phyloP scores from a whole-genome alignment of 2,797 vertebrate genomes.

The Pangasius djambal region DNA sequence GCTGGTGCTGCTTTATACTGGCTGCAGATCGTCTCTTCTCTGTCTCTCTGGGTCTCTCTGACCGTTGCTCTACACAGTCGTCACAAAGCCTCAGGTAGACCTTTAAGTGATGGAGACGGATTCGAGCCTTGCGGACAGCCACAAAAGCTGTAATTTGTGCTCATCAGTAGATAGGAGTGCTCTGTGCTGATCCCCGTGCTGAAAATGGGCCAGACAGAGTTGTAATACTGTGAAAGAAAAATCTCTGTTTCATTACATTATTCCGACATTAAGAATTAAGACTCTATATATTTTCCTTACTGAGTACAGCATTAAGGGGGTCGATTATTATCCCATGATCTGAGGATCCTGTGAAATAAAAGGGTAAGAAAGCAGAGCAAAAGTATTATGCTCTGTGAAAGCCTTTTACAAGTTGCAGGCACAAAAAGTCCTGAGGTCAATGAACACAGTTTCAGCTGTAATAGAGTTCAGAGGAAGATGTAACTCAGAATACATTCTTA shows the following conservation, averaged over 20 bases:
- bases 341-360: neutral
- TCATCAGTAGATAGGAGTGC: neutral
- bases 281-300: neutral
- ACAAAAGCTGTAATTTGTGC: neutral
- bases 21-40: constrained; percentile 9
- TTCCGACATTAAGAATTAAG: constrained; percentile 5
- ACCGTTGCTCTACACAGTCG: constrained; percentile 11
- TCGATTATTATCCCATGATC: neutral
- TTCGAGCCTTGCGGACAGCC: neutral
- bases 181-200: neutral
- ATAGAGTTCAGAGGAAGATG: constrained; percentile 1
- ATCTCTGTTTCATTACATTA: neutral
- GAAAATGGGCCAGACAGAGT: neutral
- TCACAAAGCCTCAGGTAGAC: constrained; percentile 23
- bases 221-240: neutral
- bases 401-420: neutral
- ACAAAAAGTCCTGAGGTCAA: neutral
- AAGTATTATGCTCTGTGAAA: neutral
- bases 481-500: neutral
- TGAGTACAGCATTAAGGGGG: neutral
- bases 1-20: constrained; percentile 7
- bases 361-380: neutral
- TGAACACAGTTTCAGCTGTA: neutral
- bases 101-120: constrained; percentile 16
- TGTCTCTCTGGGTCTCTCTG: constrained; percentile 19